Percentiles rank a stretch among this genome's conserved stretches.
Conservation (phyloP, 2,888 invertebrate genomes). For the Polietes domitor region DNA sequence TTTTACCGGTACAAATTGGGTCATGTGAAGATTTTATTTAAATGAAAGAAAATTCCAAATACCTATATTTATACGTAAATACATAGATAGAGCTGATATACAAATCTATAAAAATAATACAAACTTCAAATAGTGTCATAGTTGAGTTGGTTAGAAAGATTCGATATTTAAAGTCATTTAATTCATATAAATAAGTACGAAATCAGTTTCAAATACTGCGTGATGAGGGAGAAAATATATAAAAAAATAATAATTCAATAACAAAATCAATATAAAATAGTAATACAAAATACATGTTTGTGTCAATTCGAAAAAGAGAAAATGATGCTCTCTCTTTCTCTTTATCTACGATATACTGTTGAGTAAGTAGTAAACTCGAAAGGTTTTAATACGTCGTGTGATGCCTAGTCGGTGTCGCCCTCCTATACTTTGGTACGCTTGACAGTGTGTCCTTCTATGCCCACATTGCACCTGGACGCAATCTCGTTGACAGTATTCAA, state of each 20-base stretch:
- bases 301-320: neutral
- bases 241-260: conserved; percentile 53
- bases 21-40: neutral
- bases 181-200: conserved; percentile 52
- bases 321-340: neutral
- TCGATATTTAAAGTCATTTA: conserved; percentile 39
- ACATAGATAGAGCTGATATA: conserved; percentile 38
- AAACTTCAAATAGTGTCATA: conserved; percentile 1
- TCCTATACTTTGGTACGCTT: conserved; percentile 79
- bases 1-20: too few species aligned
- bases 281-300: conserved; percentile 53
- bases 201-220: conserved; percentile 46
- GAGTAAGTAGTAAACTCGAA: neutral
- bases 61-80: conserved; percentile 34
- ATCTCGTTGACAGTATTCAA: conserved; percentile 74
- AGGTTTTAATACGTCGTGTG: neutral
- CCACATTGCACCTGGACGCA: conserved; percentile 78
- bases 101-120: conserved; percentile 41
- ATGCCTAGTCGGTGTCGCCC: conserved; percentile 68
- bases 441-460: conserved; percentile 80
- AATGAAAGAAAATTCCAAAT: conserved; percentile 20
- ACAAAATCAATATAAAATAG: conserved; percentile 60
- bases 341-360: neutral
- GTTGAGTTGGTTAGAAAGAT: conserved; percentile 24
- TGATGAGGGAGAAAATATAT: conserved; percentile 19